phyloP scores from a whole-genome alignment of 2,888 invertebrate species.

The Allacma fusca region DNA sequence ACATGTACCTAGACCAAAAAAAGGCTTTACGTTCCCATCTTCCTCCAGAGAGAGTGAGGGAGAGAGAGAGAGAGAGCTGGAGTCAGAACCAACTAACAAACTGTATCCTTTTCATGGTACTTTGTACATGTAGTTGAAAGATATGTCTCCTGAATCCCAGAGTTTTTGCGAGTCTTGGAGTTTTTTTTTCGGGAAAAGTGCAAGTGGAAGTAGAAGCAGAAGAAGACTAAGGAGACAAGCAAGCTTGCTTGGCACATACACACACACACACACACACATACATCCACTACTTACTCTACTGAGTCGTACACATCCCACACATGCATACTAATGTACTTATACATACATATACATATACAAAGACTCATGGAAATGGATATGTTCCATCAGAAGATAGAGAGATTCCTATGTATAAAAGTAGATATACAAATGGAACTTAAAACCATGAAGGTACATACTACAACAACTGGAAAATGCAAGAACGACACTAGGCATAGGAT shows the following conservation, averaged over 20 bases:
- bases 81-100: too few relatives aligned
- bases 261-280: not conserved
- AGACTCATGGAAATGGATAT: constrained; percentile 5
- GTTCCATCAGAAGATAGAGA: too few relatives aligned
- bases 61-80: too few relatives aligned
- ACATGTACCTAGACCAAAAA: too few relatives aligned
- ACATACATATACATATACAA: too few relatives aligned
- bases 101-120: constrained; percentile 23
- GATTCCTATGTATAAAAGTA: not conserved
- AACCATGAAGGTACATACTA: too few relatives aligned
- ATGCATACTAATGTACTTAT: too few relatives aligned
- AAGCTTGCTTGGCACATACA: not conserved
- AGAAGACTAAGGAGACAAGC: constrained; percentile 6
- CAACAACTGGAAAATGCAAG: too few relatives aligned
- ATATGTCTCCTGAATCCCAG: constrained; percentile 31
- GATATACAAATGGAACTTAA: too few relatives aligned
- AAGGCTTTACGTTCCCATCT: too few relatives aligned
- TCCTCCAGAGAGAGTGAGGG: not conserved
- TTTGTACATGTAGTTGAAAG: not conserved
- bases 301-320: not conserved
- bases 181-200: constrained; percentile 33
- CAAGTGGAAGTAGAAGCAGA: constrained; percentile 25
- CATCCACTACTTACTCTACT: too few relatives aligned
- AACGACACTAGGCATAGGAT: too few relatives aligned
- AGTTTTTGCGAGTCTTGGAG: constrained; percentile 36